phyloP scores from a whole-genome alignment of 2,113 vertebrate species.

The human (Homo sapiens) region DNA sequence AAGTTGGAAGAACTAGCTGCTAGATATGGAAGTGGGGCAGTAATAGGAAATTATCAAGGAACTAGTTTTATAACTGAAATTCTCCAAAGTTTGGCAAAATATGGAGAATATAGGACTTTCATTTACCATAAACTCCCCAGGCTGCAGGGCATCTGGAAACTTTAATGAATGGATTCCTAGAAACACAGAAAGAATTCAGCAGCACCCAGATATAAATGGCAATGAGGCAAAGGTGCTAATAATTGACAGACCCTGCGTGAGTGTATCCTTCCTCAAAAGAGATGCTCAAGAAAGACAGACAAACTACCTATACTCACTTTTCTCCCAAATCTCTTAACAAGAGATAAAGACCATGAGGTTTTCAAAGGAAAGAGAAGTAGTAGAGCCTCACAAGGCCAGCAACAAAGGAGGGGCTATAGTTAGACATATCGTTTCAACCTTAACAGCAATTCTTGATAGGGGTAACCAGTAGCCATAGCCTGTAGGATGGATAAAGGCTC shows the following conservation, averaged over 20 bases:
- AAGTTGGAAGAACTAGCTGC: not conserved
- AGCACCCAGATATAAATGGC: slow-evolving; percentile 15
- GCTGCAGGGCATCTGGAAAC: not conserved
- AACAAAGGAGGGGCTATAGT: not conserved
- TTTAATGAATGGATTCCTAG: slow-evolving; percentile 28
- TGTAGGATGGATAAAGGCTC: slow-evolving; percentile 16
- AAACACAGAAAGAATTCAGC: slow-evolving; percentile 17
- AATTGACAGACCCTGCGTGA: not conserved
- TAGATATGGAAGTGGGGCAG: not conserved
- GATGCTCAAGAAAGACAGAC: not conserved
- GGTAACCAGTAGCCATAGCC: not conserved
- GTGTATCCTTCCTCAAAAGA: slow-evolving; percentile 1
- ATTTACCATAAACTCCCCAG: not conserved
- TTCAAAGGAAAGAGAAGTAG: not conserved
- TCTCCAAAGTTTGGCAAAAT: slow-evolving; percentile 34
- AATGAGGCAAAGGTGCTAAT: slow-evolving; percentile 17
- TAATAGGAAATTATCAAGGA: not conserved
- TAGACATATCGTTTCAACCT: not conserved
- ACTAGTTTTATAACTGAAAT: not conserved
- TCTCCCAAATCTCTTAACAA: slow-evolving; percentile 22
- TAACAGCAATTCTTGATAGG: not conserved
- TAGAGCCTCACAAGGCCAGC: not conserved
- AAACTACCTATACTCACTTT: not conserved
- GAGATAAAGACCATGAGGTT: not conserved
- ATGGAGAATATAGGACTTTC: not conserved